Base-by-base conservation (phyloP, 2,797 vertebrate genomes). In the Monodelphis domestica region DNA sequence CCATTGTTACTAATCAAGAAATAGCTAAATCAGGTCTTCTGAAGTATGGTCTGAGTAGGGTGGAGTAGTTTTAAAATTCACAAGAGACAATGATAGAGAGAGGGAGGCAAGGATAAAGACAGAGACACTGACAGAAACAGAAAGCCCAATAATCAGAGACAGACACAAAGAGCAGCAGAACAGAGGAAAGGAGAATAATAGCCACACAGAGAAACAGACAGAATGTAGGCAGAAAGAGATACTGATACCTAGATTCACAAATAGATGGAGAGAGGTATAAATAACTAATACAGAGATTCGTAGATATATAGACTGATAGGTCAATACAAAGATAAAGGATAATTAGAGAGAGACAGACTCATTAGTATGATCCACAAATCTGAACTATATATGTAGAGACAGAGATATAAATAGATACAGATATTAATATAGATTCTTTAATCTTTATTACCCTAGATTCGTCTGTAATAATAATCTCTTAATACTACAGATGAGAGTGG, bases 401-500 rank as follows among this genome's bases (percentile, higher is more conserved):
- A 70, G n/a, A 84, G 70, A 24, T 84, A 84, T 50, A 50, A 84
- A 84, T 84, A 70, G 59, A 63, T 59, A 17, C 1, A 78, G 63
- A 45, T 84, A 84, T 84, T 84, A 84, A 50, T 84, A 84, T 50
- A 38, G 38, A 84, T 84, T 84, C 70, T 45, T 84, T 84, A 45
- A 84, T 84, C 70, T 84, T 84, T 84, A 84, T 84, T 84, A 84
- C 70, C 38, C 70, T 84, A 84, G 70, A 84, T 84, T 84, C 70
- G 45, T 84, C 70, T 84, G 70, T 84, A 84, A 84, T 84, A 84
- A 38, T 84, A 84, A 84, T 84, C 70, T 84, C 70, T 45, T 84
- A 84, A 84, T 45, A 45, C 70, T 84, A 84, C 70, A 84, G 70
- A 84, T 45, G 38, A 84, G 63, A 45, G 70, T 45, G 21, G 70